Evolutionary conservation across 1,140 invertebrate species (phyloP).

Genomic region (Hylaeus volcanicus): DNA sequence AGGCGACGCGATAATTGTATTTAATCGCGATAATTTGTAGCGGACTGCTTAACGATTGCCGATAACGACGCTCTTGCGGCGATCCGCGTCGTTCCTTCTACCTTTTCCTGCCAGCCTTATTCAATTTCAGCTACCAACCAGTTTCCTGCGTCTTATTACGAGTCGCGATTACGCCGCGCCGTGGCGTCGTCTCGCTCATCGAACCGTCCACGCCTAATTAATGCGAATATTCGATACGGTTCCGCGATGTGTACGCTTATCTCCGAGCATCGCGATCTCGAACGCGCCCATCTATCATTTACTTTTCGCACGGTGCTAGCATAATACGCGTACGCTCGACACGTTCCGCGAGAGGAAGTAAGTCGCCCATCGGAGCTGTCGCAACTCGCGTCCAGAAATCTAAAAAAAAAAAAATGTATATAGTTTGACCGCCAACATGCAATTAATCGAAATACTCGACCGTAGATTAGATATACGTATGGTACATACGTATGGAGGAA

Average conservation of each 20-base stretch:
- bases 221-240: slow-evolving; percentile 28
- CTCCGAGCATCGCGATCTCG: no score
- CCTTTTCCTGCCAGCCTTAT: not conserved
- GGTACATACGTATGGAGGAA: no score
- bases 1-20: slow-evolving; percentile 37
- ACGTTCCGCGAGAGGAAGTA: no score
- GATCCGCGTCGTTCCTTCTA: not conserved
- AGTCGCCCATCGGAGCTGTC: no score
- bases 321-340: not conserved
- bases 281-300: not conserved
- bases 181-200: no score
- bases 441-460: no score
- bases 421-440: no score
- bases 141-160: slow-evolving; percentile 11
- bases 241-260: not conserved
- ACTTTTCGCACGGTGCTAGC: not conserved
- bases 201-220: slow-evolving; percentile 13
- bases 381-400: no score
- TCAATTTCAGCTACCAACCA: slow-evolving; percentile 11
- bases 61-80: slow-evolving; percentile 7
- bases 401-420: no score
- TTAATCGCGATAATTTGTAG: slow-evolving; percentile 36
- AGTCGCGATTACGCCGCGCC: slow-evolving; percentile 17
- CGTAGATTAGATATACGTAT: no score
- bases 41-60: not conserved